Evolutionary conservation across 2,113 vertebrate genomes (phyloP).

Genomic region (Odobenus rosmarus): DNA sequence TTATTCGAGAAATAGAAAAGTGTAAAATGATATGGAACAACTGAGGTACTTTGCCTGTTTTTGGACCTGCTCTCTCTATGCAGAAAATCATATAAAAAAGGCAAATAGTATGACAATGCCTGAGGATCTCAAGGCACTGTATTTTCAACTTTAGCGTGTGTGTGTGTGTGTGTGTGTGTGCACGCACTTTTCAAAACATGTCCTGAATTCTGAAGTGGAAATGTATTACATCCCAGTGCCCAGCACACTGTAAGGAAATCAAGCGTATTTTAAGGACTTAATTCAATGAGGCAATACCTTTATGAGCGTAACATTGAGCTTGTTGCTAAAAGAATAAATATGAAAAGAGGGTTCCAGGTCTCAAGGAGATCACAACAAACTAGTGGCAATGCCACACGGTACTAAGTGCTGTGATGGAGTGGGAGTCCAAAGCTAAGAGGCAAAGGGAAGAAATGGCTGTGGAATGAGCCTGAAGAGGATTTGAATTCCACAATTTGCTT

Average conservation of each 20-base stretch:
- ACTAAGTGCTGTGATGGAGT: neutral
- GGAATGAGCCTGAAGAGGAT: neutral
- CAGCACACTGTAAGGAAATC: neutral
- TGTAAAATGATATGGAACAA: neutral
- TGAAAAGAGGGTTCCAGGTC: neutral
- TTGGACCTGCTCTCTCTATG: neutral
- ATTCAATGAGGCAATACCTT: neutral
- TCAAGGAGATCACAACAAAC: neutral
- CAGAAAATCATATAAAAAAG: neutral
- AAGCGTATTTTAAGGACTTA: neutral
- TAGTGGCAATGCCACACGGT: neutral
- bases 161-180: neutral
- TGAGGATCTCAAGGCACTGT: neutral
- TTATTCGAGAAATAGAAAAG: neutral
- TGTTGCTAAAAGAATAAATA: neutral
- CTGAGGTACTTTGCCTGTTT: neutral
- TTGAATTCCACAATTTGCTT: neutral
- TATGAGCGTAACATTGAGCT: neutral
- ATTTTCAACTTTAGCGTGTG: neutral
- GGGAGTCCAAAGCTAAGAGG: neutral
- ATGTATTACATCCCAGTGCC: neutral
- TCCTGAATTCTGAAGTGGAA: neutral
- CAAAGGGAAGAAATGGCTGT: neutral
- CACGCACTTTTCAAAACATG: neutral
- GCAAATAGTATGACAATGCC: neutral